Evolutionary conservation across 1,140 invertebrate species (phyloP).

Genomic region (Cotesia chilonis): DNA sequence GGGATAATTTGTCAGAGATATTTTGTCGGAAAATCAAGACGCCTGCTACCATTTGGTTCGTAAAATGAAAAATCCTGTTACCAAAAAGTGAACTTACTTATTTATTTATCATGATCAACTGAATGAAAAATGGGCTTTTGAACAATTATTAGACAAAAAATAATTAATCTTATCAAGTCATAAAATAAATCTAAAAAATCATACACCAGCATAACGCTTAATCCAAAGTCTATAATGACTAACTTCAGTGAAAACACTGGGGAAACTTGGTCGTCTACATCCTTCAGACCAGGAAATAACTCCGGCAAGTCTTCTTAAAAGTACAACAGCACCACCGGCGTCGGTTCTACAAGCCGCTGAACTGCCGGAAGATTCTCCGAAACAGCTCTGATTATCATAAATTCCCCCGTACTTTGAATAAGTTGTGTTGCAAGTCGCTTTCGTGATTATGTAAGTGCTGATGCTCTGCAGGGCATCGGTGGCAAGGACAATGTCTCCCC

Average conservation of each 20-base stretch:
- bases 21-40: no score
- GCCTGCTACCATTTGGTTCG: no score
- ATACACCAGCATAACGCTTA: not conserved
- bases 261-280: not conserved
- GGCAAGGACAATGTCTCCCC: not conserved
- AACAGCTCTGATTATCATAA: conserved; percentile 9
- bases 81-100: no score
- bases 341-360: not conserved
- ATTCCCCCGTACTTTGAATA: not conserved
- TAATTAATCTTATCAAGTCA: no score
- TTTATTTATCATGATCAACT: no score
- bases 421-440: not conserved
- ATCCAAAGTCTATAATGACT: conserved; percentile 8
- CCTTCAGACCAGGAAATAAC: conserved; percentile 10
- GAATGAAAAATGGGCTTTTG: no score
- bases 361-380: not conserved
- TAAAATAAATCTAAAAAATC: not conserved
- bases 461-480: not conserved
- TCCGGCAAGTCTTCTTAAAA: not conserved
- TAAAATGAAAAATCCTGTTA: no score
- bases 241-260: conserved; percentile 2
- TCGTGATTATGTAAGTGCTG: not conserved
- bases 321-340: not conserved
- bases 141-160: no score
- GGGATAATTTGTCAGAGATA: no score